These are phyloP conservation scores for Euura saliciscinereae DNA, from an alignment of 1,140 invertebrate genomes.

Conservation along the genomic window DNA sequence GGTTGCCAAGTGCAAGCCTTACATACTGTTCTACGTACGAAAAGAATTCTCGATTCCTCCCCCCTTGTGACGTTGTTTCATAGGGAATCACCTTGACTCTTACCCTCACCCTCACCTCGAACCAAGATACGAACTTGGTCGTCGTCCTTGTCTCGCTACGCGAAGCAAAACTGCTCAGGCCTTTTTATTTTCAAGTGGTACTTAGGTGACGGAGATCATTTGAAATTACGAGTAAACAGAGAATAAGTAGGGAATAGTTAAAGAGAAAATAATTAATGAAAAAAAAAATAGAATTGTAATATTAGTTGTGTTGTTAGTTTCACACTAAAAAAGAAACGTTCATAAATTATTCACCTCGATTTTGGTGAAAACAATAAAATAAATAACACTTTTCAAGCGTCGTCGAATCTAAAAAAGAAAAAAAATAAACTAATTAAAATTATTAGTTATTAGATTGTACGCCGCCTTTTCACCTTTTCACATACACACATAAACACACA, in stretches of 20 bases:
- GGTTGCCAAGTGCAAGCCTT: slow-evolving; percentile 82
- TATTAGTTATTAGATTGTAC: neutral
- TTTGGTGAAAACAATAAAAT: neutral
- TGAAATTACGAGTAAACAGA: neutral
- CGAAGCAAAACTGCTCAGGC: slow-evolving; percentile 6
- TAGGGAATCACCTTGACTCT: neutral
- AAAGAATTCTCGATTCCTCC: slow-evolving; percentile 65
- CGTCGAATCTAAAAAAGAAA: neutral
- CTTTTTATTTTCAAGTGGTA: slow-evolving; percentile 7
- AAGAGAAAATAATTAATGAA: neutral
- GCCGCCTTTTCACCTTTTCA: neutral
- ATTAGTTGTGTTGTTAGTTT: slow-evolving; percentile 5
- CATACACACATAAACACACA: too few relatives aligned
- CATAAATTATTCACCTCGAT: neutral
- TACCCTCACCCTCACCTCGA: neutral
- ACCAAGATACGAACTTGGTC: neutral
- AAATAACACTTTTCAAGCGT: neutral
- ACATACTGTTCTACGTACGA: slow-evolving; percentile 86
- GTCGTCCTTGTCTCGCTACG: neutral
- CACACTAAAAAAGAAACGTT: neutral
- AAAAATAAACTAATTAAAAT: neutral
- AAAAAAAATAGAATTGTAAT: neutral
- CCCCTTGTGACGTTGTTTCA: slow-evolving; percentile 50
- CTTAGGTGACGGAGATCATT: neutral
- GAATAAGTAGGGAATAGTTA: too few relatives aligned